Evolutionary conservation across 2,888 invertebrate species (phyloP), one percentile per base, ranked within the genome.

Genomic region (Pseudoips prasinana): DNA sequence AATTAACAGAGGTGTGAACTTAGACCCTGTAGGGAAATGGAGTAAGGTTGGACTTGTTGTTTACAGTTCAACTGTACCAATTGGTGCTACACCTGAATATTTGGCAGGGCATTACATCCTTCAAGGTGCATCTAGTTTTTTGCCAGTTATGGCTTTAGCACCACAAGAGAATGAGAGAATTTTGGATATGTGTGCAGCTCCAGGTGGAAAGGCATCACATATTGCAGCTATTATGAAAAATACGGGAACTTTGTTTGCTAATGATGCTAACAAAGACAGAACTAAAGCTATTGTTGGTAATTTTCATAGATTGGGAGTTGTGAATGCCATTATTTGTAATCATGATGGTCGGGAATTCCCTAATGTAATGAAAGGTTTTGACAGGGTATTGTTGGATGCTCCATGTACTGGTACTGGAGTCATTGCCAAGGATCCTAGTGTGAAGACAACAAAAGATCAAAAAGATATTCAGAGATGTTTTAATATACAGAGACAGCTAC

Each of bases 351-450:
- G 96, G 33, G 93, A 95, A 64, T 95, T 96, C 64, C 93, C 95
- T 0, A 90, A 94, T 76, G 90, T 95, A 7, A 94, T 97, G 74
- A 95, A 94, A 64, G 96, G 96, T 1, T 99, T 99, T 73, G 99
- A 99, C 78, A 91, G 99, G 58, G 96, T 99, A 3, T 82, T 99
- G 18, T 84, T 99, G 27, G 99, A 99, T 90, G 99, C 99, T 0
- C 99, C 99, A 0, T 99, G 99, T 73, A 97, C 98, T 22, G 99
- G 99, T 19, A 98, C 99, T 0, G 99, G 99, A 14, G 98, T 99
- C 6, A 95, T 99, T 22, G 94, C 98, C 11, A 99, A 99, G 87
- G 99, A 99, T 89, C 96, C 96, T 0, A 95, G 95, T 64, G 99
- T 99, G 0, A 99, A 99, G 88, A 95, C 94, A 0, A 94, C 92